Evolutionary conservation across 2,888 invertebrate species (phyloP), one percentile per base, ranked within the genome.

Genomic region (Brenthis ino): DNA sequence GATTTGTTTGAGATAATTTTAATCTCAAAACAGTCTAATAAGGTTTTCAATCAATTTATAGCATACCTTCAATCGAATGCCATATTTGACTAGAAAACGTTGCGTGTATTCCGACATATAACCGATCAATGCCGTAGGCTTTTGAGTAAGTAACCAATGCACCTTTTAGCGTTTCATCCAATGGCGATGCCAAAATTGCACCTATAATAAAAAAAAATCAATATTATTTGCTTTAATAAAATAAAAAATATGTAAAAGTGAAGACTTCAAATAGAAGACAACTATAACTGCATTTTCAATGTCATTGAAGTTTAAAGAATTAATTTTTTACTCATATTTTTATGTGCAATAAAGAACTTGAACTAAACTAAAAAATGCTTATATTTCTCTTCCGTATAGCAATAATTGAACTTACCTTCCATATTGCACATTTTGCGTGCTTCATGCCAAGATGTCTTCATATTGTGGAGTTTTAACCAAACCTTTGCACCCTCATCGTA

Each of bases 31-130:
- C 8, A 37, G 8, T 8, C 0, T 6, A 37, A 8, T 37, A 37
- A 37, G 0, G 2, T 37, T 37, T 28, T 28, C 28, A 28, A 5
- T 28, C 5, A 28, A 28, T 28, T 28, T 5, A 57, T 1, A 14
- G 8, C 47, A 50, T 37, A 77, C 79, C 77, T 53, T 75, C 75
- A 33, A 77, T 37, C 6, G 77, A 75, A 28, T 66, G 64, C 57
- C 68, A 77, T 50, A 75, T 65, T 47, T 75, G 77, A 24, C 68
- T 72, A 13, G 76, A 73, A 65, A 77, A 77, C 0, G 71, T 73
- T 0, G 75, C 72, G 56, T 74, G 76, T 12, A 77, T 57, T 6
- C 77, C 78, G 0, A 68, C 71, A 55, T 67, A 75, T 5, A 75
- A 51, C 12, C 64, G 54, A 3, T 24, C 12, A 0, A 20, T 61